Evolutionary conservation across 1,140 invertebrate genomes (phyloP).

Genomic region (Drosophila nasuta): DNA sequence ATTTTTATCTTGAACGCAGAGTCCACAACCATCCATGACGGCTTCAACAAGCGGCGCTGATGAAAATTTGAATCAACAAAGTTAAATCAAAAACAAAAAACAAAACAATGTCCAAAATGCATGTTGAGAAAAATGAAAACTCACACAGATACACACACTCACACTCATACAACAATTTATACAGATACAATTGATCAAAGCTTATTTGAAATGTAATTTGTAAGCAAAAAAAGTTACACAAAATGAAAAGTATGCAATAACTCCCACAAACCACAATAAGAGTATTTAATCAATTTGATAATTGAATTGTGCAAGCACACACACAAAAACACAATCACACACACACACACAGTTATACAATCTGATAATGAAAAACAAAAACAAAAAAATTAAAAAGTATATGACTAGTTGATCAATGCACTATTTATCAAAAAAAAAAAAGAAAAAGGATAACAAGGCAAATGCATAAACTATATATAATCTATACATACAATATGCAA

Average conservation of each 20-base stretch:
- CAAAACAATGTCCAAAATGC: slow-evolving; percentile 61
- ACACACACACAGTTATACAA: slow-evolving; percentile 44
- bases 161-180: slow-evolving; percentile 16
- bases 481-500: slow-evolving; percentile 62
- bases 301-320: slow-evolving; percentile 53
- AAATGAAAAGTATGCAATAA: slow-evolving; percentile 66
- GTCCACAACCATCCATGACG: slow-evolving; percentile 85
- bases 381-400: slow-evolving; percentile 57
- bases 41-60: slow-evolving; percentile 84
- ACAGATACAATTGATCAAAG: slow-evolving; percentile 27
- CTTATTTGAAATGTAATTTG: slow-evolving; percentile 62
- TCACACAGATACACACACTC: slow-evolving; percentile 16
- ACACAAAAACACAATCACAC: slow-evolving; percentile 49
- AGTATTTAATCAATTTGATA: slow-evolving; percentile 43
- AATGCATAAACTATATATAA: slow-evolving; percentile 73
- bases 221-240: slow-evolving; percentile 69
- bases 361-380: slow-evolving; percentile 34
- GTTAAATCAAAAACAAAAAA: slow-evolving; percentile 63
- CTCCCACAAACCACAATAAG: slow-evolving; percentile 56
- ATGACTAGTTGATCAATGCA: slow-evolving; percentile 80
- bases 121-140: slow-evolving; percentile 61
- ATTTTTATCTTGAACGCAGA: slow-evolving; percentile 83
- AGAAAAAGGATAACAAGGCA: slow-evolving; percentile 46
- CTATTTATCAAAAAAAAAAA: slow-evolving; percentile 60
- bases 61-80: slow-evolving; percentile 85